Evolutionary conservation across 2,888 invertebrate species (phyloP).

Genomic region (Timandra comae): DNA sequence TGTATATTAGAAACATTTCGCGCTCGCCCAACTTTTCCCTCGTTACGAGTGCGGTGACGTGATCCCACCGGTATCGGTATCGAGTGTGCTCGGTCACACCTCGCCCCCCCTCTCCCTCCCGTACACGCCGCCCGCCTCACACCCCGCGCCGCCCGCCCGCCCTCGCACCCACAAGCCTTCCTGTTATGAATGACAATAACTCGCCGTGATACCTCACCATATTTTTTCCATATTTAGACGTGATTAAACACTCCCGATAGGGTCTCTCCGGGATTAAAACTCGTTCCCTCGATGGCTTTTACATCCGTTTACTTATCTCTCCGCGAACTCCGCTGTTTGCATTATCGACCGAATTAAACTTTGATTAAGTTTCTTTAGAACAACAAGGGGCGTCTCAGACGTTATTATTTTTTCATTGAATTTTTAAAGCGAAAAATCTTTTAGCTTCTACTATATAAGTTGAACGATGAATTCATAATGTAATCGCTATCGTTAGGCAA

Average conservation of each 20-base stretch:
- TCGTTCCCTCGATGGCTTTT: conserved; percentile 58
- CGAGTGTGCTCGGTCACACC: conserved; percentile 36
- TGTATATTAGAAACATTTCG: conserved; percentile 31
- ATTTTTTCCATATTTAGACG: conserved; percentile 71
- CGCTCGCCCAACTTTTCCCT: conserved; percentile 40
- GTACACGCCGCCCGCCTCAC: conserved; percentile 20
- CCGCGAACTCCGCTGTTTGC: conserved; percentile 60
- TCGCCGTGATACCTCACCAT: conserved; percentile 59
- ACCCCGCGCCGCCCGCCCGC: conserved; percentile 16
- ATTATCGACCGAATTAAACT: conserved; percentile 67
- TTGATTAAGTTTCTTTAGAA: conserved; percentile 56
- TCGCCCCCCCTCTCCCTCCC: conserved; percentile 21
- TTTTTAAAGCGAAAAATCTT: conserved; percentile 16
- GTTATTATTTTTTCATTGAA: conserved; percentile 22
- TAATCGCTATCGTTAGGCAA: conserved; percentile 4
- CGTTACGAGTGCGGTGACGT: conserved; percentile 47
- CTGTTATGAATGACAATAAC: conserved; percentile 74
- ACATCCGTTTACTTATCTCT: conserved; percentile 59
- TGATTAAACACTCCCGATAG: conserved; percentile 67
- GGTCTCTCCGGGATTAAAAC: conserved; percentile 55
- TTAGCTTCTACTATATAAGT: conserved; percentile 13
- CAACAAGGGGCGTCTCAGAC: conserved; percentile 31
- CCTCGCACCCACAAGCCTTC: conserved; percentile 25
- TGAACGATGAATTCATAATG: conserved; percentile 12
- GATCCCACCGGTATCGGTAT: conserved; percentile 53